Conservation (phyloP, 1,140 invertebrate species). For the Eriocheir sinensis region DNA sequence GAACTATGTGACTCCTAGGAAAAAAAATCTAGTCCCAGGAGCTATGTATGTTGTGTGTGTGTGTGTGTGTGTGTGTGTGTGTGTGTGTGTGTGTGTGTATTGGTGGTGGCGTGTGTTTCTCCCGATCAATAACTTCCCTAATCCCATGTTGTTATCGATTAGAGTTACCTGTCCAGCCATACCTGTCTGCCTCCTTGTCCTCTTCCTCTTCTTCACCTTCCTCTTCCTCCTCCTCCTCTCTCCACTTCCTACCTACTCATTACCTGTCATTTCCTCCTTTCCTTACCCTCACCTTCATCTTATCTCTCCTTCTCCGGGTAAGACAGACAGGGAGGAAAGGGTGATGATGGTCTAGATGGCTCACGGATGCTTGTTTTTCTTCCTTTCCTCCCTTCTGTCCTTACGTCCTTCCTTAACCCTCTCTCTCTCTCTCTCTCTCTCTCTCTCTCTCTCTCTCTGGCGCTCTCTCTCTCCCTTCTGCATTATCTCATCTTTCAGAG, state of each 20-base stretch:
- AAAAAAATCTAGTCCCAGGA: no score
- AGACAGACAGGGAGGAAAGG: no score
- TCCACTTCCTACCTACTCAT: background rate
- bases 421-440: conserved; percentile 15
- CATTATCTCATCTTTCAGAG: no score
- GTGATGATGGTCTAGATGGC: no score
- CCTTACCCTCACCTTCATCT: background rate
- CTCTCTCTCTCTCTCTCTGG: background rate
- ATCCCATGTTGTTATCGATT: background rate
- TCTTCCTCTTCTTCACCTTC: background rate
- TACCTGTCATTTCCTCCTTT: background rate
- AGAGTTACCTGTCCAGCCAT: background rate
- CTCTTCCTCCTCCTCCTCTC: background rate
- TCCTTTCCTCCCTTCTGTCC: background rate
- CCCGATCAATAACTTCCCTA: background rate
- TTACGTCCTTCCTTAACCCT: background rate
- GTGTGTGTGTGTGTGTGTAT: no score
- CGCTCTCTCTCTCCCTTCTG: no score
- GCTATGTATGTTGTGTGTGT: no score
- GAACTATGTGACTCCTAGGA: no score
- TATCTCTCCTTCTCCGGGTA: no score
- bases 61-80: no score
- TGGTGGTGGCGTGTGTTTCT: no score
- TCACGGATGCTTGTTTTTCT: background rate
- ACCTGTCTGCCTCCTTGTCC: background rate